Base-by-base conservation (phyloP, 2,888 invertebrate genomes). In the Leptothorax acervorum region DNA sequence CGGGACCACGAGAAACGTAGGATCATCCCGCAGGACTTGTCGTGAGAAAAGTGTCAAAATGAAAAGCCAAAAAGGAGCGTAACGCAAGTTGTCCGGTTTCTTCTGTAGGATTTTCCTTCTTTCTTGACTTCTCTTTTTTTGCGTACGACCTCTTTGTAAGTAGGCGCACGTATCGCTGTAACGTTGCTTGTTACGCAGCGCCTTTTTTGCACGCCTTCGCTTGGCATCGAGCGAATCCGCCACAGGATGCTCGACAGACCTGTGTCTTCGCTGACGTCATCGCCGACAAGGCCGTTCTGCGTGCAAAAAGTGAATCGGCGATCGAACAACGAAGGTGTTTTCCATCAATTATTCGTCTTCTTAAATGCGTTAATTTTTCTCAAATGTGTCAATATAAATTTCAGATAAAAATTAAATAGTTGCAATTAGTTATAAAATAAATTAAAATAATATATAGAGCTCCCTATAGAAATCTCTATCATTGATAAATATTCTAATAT, bases 101-200 rank as follows among this genome's bases (percentile, higher is more conserved):
- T 87, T 89, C 75, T 83, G 65, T 15, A 87, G 88, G 90, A 90
- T 92, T 90, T 92, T 90, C 85, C 90, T 90, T 76, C 82, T 81
- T 81, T 85, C 85, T 68, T 35, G 15, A 51, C 45, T 65, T 42
- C 2, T 53, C 45, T 63, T 83, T 63, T 85, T 83, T 86, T 87
- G 81, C 86, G 83, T 85, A 82, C 87, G 87, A 89, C 87, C 90
- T 92, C 89, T 90, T 90, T 90, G 88, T 87, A 87, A 88, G 89
- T 88, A 87, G 87, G 86, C 87, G 90, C 90, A 89, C 90, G 89
- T 90, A 90, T 86, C 85, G 87, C 76, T 88, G 88, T 88, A 90
- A 87, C 90, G 90, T 85, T 87, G 90, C 89, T 89, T 90, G 91
- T 92, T 92, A 87, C 87, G 88, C 90, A 85, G 90, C 83, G 78